Evolutionary conservation across 2,888 invertebrate species (phyloP).

Genomic region (Eupithecia tripunctaria): DNA sequence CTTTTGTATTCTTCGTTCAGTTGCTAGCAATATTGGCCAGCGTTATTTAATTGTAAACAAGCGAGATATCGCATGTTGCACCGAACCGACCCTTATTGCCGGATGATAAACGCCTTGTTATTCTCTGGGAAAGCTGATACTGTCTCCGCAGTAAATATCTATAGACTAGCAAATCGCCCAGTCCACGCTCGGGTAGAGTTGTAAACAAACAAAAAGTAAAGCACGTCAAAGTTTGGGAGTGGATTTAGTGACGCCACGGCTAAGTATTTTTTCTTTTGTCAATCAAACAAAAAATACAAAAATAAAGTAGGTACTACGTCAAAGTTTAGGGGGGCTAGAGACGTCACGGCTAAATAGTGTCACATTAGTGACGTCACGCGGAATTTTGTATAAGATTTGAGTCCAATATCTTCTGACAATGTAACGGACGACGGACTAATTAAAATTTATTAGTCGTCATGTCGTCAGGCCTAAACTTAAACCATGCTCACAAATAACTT

Average conservation of each 20-base stretch:
- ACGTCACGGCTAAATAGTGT: no score
- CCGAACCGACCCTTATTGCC: constrained; percentile 26
- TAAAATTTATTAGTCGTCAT: no score
- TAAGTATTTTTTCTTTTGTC: no score
- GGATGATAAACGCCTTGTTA: constrained; percentile 45
- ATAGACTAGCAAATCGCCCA: neutral
- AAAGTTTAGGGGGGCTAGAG: no score
- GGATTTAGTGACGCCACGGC: no score
- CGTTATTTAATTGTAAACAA: constrained; percentile 10
- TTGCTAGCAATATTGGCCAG: neutral
- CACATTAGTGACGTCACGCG: no score
- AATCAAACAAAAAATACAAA: no score
- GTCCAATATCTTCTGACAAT: no score
- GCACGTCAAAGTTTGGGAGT: no score
- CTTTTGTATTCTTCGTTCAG: neutral
- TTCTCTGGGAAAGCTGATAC: constrained; percentile 45
- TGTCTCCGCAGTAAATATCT: constrained; percentile 29
- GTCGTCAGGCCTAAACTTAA: neutral
- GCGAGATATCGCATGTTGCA: constrained; percentile 22
- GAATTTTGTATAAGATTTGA: no score
- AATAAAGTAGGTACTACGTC: no score
- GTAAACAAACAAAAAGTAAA: neutral
- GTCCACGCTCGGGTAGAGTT: neutral
- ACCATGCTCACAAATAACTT: neutral
- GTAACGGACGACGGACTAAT: no score